Evolutionary conservation across 2,113 vertebrate species (phyloP).

Genomic region (Stegostoma tigrinum): DNA sequence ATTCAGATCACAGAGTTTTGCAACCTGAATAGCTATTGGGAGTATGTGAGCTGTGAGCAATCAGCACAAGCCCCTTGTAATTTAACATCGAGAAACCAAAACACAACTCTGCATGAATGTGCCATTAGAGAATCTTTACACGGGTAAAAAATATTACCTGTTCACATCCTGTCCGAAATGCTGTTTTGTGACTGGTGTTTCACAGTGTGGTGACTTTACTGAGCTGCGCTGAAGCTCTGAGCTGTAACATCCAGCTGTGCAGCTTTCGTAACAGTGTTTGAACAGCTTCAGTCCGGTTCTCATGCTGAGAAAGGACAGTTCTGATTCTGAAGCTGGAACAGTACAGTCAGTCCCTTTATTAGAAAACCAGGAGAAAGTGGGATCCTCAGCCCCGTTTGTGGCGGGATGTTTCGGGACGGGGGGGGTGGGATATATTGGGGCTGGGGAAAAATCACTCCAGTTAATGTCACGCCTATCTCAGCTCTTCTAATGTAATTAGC

Average conservation of each 20-base stretch:
- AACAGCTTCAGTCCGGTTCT: not conserved
- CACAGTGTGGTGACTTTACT: not conserved
- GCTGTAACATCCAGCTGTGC: not conserved
- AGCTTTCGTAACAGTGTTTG: not conserved
- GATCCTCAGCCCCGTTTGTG: not conserved
- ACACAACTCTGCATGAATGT: not conserved
- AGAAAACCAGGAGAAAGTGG: not conserved
- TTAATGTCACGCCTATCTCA: not conserved
- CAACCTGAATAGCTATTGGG: not conserved
- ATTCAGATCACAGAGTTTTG: not conserved
- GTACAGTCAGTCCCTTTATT: not conserved
- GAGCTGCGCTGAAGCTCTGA: not conserved
- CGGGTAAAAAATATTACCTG: not conserved
- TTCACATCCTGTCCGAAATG: not conserved
- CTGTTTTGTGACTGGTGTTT: not conserved
- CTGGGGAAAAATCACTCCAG: not conserved
- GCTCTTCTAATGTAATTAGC: not conserved
- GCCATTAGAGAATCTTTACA: not conserved
- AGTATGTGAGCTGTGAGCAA: not conserved
- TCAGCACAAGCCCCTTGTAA: not conserved
- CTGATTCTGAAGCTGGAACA: not conserved
- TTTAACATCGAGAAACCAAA: not conserved
- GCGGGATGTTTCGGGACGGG: not conserved
- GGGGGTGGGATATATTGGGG: too few relatives aligned
- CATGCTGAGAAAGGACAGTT: not conserved